A percentile compares a stretch with the other conserved stretches of the same genome.
Conservation (phyloP, 2,797 vertebrate species). For the Amblyraja radiata region DNA sequence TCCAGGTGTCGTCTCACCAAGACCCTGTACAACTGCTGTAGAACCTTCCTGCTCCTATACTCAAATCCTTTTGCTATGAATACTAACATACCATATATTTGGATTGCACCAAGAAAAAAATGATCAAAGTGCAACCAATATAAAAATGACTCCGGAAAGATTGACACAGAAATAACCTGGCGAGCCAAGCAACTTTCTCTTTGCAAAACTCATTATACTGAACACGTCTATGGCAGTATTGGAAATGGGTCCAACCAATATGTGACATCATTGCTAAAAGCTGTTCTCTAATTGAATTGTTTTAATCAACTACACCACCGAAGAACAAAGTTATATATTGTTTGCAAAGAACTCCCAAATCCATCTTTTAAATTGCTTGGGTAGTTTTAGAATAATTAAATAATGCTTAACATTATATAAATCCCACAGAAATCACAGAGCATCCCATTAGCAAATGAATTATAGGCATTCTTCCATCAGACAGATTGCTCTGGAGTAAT, state of each 20-base stretch:
- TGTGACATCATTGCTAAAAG: not conserved
- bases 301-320: not conserved
- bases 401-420: slow-evolving; percentile 10
- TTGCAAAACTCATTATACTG: not conserved
- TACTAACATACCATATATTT: no score
- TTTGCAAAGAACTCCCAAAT: not conserved
- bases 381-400: not conserved
- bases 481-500: no score
- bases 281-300: slow-evolving; percentile 10
- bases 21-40: no score
- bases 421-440: not conserved
- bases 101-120: not conserved
- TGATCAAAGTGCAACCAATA: no score
- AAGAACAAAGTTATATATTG: not conserved
- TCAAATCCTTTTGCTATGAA: no score
- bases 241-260: not conserved
- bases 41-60: no score
- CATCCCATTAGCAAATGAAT: no score
- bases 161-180: not conserved
- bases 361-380: not conserved
- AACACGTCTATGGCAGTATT: not conserved
- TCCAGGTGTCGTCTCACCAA: no score
- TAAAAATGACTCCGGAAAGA: not conserved
- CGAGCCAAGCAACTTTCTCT: not conserved
- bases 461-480: no score